Evolutionary conservation across 2,888 invertebrate species (phyloP), one percentile per base, ranked within the genome.

Genomic region (Melangyna quadrimaculata): DNA sequence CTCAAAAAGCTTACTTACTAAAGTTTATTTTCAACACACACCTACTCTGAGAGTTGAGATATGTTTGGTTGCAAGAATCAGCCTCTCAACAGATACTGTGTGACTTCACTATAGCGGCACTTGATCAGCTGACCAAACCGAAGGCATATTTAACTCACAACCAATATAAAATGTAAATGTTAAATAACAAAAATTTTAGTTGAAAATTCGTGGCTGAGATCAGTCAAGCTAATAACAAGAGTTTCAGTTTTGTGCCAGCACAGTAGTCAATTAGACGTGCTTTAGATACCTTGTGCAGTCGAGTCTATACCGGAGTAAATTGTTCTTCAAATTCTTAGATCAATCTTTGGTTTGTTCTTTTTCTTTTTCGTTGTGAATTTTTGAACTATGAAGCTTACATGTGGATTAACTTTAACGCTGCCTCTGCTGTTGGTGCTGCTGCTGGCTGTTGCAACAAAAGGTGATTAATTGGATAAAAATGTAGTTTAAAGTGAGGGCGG

Each of bases 121-220:
- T 19, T 8, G 14, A 80, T 69, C 86, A 81, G 80, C 86, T 81
- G 81, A 73, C 63, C 63, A 63, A 55, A 73, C 63, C 63, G 57
- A 55, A 51, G 37, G 35, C 43, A 71, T 75, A 80, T 51, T 57
- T 19, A 57, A 24, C 61, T 63, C 2, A 32, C 53, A 51, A 24
- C 53, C 67, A 63, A 57, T 86, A 86, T 86, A 86, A 81, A 86
- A 81, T 78, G 81, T 78, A 73, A 77, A 81, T 73, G 81, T 78
- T 80, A 81, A 86, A 59, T 81, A 77, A 77, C 73, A 80, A 69
- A 81, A 77, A 77, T 81, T 86, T 86, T 81, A 86, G 86, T 86
- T 86, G 51, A 86, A 80, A 77, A 77, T 75, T 77, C 77, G 86
- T 77, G 80, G 51, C 81, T 77, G 70, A 81, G 78, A 86, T 81